These are phyloP conservation scores for Carcina quercana DNA, from an alignment of 2,888 invertebrate genomes.

Conservation along the genomic window DNA sequence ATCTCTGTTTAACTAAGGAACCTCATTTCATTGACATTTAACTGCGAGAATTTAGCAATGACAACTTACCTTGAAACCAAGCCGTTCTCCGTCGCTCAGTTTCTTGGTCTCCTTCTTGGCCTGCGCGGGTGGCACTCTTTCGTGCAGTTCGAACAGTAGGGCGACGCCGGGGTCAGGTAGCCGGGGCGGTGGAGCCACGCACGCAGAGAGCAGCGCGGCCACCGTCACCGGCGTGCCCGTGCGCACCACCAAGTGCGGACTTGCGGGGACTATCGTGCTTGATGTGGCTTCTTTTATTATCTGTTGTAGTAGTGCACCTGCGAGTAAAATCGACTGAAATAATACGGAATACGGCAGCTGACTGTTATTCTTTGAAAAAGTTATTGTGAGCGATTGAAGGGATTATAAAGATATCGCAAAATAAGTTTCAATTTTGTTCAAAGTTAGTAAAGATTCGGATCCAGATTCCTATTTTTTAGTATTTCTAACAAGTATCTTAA, in stretches of 20 bases:
- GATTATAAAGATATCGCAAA: too few relatives aligned
- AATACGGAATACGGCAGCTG: too few relatives aligned
- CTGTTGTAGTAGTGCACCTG: constrained; percentile 70
- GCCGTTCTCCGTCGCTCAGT: constrained; percentile 52
- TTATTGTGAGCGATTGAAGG: too few relatives aligned
- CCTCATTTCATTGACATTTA: too few relatives aligned
- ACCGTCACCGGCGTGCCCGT: constrained; percentile 78
- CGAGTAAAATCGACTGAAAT: background rate
- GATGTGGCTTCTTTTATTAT: constrained; percentile 68
- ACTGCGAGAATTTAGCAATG: too few relatives aligned
- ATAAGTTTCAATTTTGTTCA: too few relatives aligned
- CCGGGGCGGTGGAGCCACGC: constrained; percentile 72
- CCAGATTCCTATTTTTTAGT: too few relatives aligned
- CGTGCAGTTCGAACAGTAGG: constrained; percentile 71
- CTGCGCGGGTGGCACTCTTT: constrained; percentile 38
- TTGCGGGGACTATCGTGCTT: constrained; percentile 28
- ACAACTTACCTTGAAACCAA: constrained; percentile 55
- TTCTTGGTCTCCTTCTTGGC: constrained; percentile 46
- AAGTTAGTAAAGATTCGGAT: too few relatives aligned
- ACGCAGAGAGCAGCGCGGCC: constrained; percentile 70
- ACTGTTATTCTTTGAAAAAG: too few relatives aligned
- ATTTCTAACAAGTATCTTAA: too few relatives aligned
- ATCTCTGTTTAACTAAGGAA: too few relatives aligned
- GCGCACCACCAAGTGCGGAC: constrained; percentile 63
- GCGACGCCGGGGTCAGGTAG: constrained; percentile 75